Percentiles rank a stretch among this genome's conserved stretches.
These are phyloP conservation scores for Drosophila anomalipes DNA, from an alignment of 2,888 invertebrate species.

Conservation along the genomic window DNA sequence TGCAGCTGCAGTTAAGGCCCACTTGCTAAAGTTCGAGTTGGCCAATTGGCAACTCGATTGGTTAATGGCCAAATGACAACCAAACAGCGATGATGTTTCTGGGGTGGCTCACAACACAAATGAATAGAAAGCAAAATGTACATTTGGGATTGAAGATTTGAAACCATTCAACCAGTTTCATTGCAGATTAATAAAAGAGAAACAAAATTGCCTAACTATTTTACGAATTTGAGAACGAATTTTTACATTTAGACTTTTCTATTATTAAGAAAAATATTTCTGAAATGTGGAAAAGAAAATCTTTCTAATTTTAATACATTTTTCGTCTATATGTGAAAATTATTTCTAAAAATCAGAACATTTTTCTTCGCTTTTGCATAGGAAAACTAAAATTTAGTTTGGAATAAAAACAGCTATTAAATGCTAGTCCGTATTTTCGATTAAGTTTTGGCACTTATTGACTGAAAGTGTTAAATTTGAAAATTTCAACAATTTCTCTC, in stretches of 20 bases:
- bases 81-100: slow-evolving; percentile 22
- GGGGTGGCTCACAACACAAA: background rate
- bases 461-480: background rate
- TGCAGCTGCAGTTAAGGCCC: slow-evolving; percentile 40
- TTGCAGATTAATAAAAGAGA: background rate
- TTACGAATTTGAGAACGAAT: background rate
- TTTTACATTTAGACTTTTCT: background rate
- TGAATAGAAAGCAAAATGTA: background rate
- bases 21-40: slow-evolving; percentile 45
- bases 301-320: background rate
- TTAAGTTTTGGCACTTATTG: background rate
- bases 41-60: slow-evolving; percentile 50
- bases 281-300: background rate
- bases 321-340: background rate
- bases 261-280: background rate
- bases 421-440: background rate
- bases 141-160: background rate
- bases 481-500: background rate
- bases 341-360: background rate
- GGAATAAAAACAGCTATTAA: background rate
- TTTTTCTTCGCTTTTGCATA: background rate
- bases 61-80: slow-evolving; percentile 32
- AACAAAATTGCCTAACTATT: background rate
- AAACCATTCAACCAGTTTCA: slow-evolving; percentile 14
- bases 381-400: background rate